These are phyloP conservation scores for Dicycla oo DNA, from an alignment of 2,888 invertebrate genomes.

Conservation along the genomic window DNA sequence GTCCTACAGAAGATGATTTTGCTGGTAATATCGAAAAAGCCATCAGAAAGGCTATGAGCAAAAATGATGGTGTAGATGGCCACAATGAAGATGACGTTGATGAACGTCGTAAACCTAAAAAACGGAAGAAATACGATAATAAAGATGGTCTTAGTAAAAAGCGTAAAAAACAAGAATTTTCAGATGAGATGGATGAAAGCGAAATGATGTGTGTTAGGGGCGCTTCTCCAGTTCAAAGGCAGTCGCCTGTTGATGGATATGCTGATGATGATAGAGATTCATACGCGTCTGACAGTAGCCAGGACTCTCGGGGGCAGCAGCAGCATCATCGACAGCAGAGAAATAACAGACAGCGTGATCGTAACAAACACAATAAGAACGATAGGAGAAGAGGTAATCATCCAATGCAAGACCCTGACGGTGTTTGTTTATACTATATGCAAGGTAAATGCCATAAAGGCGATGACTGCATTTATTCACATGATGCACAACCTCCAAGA, in stretches of 20 bases:
- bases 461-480: conserved; percentile 96
- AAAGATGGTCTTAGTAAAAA: conserved; percentile 91
- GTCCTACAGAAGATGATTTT: conserved; percentile 92
- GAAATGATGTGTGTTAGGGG: conserved; percentile 95
- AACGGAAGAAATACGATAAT: conserved; percentile 90
- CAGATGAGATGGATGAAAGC: conserved; percentile 93
- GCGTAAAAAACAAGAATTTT: conserved; percentile 88
- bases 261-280: conserved; percentile 90
- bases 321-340: conserved; percentile 86
- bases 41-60: conserved; percentile 93
- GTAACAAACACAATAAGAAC: conserved; percentile 89
- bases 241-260: conserved; percentile 78
- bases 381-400: conserved; percentile 89
- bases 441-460: conserved; percentile 97
- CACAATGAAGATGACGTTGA: conserved; percentile 86
- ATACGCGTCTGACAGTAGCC: conserved; percentile 90
- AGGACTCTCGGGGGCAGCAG: conserved; percentile 88
- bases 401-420: conserved; percentile 92
- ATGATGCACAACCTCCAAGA: conserved; percentile 94
- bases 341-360: conserved; percentile 83
- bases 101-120: conserved; percentile 88
- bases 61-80: conserved; percentile 89
- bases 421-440: conserved; percentile 95
- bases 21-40: conserved; percentile 95
- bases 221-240: conserved; percentile 91